Evolutionary conservation across 1,140 invertebrate genomes (phyloP).

Genomic region (Diorhabda sublineata): DNA sequence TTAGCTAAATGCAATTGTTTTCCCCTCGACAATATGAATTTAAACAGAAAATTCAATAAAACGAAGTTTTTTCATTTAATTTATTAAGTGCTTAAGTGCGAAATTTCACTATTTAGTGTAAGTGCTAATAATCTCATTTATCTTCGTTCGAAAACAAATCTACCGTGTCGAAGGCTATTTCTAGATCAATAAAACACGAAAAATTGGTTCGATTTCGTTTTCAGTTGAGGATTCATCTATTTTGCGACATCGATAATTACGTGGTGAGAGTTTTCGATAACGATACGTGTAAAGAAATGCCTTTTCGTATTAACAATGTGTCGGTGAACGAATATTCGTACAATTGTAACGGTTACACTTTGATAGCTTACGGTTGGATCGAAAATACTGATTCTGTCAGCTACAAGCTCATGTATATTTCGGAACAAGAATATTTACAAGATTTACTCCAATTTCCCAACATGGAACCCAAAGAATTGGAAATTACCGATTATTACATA

Average conservation of each 20-base stretch:
- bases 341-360: conserved; percentile 40
- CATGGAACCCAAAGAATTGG: background rate
- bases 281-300: conserved; percentile 38
- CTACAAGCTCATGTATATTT: conserved; percentile 38
- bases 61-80: too few species aligned
- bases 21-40: too few species aligned
- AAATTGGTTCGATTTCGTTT: background rate
- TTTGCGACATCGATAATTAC: conserved; percentile 34
- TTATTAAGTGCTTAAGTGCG: too few species aligned
- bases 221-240: conserved; percentile 35
- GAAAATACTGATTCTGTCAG: conserved; percentile 25
- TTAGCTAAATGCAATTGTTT: too few species aligned
- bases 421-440: conserved; percentile 5
- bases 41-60: too few species aligned
- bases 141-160: too few species aligned
- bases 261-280: conserved; percentile 44
- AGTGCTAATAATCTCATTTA: too few species aligned
- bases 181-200: background rate
- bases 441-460: conserved; percentile 13
- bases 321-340: conserved; percentile 30
- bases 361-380: conserved; percentile 43
- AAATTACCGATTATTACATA: conserved; percentile 21
- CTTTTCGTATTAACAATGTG: conserved; percentile 32
- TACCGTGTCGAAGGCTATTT: too few species aligned
- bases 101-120: too few species aligned